Conservation (phyloP, 1,140 invertebrate genomes). For the Pseudomyrmex gracilis region DNA sequence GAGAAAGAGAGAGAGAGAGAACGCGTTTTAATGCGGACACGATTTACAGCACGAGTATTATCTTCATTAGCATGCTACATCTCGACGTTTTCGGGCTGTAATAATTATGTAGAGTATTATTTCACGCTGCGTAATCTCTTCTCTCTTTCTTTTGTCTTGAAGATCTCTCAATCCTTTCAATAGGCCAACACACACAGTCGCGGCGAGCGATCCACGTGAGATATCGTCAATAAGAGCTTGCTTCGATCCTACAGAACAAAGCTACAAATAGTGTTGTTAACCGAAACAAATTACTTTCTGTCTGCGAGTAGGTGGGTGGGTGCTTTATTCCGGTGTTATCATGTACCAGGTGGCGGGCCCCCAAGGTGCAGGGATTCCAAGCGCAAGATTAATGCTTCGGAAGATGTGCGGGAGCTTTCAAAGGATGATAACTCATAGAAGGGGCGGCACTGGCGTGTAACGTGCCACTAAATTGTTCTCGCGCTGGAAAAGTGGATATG, state of each 20-base stretch:
- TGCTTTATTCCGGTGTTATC: slow-evolving; percentile 63
- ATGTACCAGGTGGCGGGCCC: slow-evolving; percentile 40
- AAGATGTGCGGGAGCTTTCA: slow-evolving; percentile 69
- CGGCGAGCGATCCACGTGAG: slow-evolving; percentile 18
- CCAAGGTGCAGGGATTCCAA: slow-evolving; percentile 66
- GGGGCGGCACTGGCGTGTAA: slow-evolving; percentile 63
- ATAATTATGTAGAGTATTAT: slow-evolving; percentile 45
- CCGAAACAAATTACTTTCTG: slow-evolving; percentile 60
- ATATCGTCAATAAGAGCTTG: slow-evolving; percentile 43
- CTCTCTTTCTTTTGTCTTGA: background rate
- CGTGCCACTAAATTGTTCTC: slow-evolving; percentile 72
- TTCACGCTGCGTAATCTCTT: slow-evolving; percentile 45
- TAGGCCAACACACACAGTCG: slow-evolving; percentile 5
- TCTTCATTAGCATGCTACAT: slow-evolving; percentile 52
- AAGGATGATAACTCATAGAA: slow-evolving; percentile 70
- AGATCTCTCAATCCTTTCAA: slow-evolving; percentile 40
- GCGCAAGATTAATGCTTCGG: slow-evolving; percentile 72
- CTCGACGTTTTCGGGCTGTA: slow-evolving; percentile 48
- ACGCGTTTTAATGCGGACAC: slow-evolving; percentile 42
- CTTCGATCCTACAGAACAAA: slow-evolving; percentile 50
- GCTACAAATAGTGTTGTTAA: slow-evolving; percentile 61
- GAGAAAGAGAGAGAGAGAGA: background rate
- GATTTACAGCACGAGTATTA: slow-evolving; percentile 49
- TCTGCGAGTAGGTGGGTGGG: slow-evolving; percentile 62
- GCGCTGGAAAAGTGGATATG: slow-evolving; percentile 70